Percentiles rank a stretch among this genome's conserved stretches.
These are phyloP conservation scores for Lineus longissimus DNA, from an alignment of 1,140 invertebrate genomes.

Conservation along the genomic window DNA sequence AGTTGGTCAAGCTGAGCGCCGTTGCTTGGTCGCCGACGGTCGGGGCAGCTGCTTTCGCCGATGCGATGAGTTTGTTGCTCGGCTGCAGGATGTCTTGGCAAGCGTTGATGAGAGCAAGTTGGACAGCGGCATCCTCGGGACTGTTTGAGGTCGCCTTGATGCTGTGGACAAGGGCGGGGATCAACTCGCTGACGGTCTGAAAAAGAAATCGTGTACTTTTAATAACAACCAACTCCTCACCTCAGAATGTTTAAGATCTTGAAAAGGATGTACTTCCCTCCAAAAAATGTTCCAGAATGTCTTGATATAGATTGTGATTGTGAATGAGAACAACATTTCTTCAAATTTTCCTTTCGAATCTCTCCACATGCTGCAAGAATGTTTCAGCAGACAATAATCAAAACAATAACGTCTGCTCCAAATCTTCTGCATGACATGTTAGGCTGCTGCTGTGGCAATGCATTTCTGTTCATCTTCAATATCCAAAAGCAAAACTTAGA, in stretches of 20 bases:
- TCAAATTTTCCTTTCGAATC: too few species aligned
- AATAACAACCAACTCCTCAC: neutral
- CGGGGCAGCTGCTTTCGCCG: constrained; percentile 77
- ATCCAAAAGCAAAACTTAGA: too few species aligned
- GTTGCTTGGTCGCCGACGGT: constrained; percentile 78
- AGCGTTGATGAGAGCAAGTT: constrained; percentile 79
- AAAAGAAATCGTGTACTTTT: constrained; percentile 2
- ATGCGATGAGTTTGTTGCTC: constrained; percentile 65
- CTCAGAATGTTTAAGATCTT: neutral
- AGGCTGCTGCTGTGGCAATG: too few species aligned
- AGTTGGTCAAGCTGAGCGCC: constrained; percentile 68
- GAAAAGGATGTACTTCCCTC: neutral
- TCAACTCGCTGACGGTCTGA: constrained; percentile 67
- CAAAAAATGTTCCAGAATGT: too few species aligned
- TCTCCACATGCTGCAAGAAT: too few species aligned
- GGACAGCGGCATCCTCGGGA: constrained; percentile 70
- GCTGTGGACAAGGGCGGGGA: constrained; percentile 77
- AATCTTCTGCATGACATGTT: too few species aligned
- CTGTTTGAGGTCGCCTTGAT: constrained; percentile 70
- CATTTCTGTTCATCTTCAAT: too few species aligned
- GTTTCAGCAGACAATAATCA: too few species aligned
- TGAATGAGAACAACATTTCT: too few species aligned
- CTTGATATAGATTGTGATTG: too few species aligned
- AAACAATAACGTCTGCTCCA: too few species aligned
- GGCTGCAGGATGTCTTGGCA: constrained; percentile 76